Percentiles rank a stretch among this genome's conserved stretches.
Evolutionary conservation across 2,797 vertebrate genomes (phyloP).

Genomic region (Pelochelys cantorii): DNA sequence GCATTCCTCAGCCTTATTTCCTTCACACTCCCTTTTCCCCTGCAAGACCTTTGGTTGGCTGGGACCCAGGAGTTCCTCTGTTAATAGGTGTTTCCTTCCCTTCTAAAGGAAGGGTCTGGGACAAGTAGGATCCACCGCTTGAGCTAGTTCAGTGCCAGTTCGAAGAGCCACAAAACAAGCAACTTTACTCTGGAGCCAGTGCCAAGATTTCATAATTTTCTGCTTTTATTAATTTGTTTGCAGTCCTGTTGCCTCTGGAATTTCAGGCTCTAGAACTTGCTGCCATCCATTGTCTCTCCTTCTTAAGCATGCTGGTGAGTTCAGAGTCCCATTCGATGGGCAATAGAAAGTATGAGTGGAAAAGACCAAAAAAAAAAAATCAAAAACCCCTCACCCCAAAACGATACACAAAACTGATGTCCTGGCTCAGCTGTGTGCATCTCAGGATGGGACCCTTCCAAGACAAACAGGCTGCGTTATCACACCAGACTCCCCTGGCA

Average conservation of each 20-base stretch:
- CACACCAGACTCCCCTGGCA: conserved; percentile 77
- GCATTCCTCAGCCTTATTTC: conserved; percentile 25
- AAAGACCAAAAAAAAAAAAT: conserved; percentile 8
- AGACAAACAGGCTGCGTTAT: conserved; percentile 79
- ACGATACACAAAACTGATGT: conserved; percentile 40
- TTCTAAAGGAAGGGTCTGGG: conserved; percentile 50
- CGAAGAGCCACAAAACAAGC: conserved; percentile 55
- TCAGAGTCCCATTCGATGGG: neutral
- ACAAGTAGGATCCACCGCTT: conserved; percentile 25
- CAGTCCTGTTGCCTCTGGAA: conserved; percentile 54
- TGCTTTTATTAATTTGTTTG: conserved; percentile 72
- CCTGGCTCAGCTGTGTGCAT: conserved; percentile 39
- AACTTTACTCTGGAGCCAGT: neutral
- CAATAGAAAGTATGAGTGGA: conserved; percentile 46
- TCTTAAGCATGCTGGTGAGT: conserved; percentile 53
- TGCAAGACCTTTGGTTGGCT: conserved; percentile 63
- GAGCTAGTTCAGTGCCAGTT: conserved; percentile 54
- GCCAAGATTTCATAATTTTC: conserved; percentile 65
- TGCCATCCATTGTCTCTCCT: conserved; percentile 54
- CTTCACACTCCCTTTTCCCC: conserved; percentile 44
- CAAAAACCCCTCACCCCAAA: conserved; percentile 19
- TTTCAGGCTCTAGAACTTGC: conserved; percentile 47
- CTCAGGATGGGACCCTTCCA: conserved; percentile 69
- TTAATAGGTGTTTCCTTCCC: neutral
- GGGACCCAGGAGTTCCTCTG: conserved; percentile 43